Percentiles rank a stretch among this genome's conserved stretches.
Evolutionary conservation across 2,888 invertebrate species (phyloP).

Genomic region (Cyclophora punctaria): DNA sequence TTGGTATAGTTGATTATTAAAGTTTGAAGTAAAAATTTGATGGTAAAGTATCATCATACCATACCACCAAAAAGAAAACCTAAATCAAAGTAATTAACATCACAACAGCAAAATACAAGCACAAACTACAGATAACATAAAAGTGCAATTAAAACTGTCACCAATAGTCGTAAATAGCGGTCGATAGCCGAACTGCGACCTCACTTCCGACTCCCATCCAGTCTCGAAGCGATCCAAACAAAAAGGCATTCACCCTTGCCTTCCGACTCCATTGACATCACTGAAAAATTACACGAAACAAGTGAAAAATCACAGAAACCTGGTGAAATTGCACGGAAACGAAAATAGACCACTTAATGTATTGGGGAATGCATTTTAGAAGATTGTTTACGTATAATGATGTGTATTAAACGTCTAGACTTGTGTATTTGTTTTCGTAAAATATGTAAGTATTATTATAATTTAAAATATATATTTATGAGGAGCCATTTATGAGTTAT

Average conservation of each 20-base stretch:
- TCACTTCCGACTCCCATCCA: conserved; percentile 69
- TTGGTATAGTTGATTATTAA: too few relatives aligned
- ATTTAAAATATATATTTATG: too few relatives aligned
- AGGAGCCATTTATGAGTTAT: too few relatives aligned
- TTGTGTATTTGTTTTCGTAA: too few relatives aligned
- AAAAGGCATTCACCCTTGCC: conserved; percentile 61
- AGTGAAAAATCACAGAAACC: conserved; percentile 23
- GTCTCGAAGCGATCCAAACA: conserved; percentile 44
- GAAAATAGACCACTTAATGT: conserved; percentile 36
- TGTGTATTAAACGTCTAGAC: too few relatives aligned
- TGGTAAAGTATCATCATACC: too few relatives aligned
- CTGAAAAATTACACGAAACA: conserved; percentile 66
- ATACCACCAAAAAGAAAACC: too few relatives aligned
- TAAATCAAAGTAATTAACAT: too few relatives aligned
- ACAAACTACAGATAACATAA: conserved; percentile 19
- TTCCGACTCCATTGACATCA: conserved; percentile 69
- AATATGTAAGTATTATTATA: too few relatives aligned
- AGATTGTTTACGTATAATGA: neutral
- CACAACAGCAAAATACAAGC: too few relatives aligned
- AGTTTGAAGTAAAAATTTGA: too few relatives aligned
- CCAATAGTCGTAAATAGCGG: conserved; percentile 50
- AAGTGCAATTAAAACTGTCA: conserved; percentile 52
- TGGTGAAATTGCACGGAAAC: too few relatives aligned
- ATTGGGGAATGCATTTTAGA: conserved; percentile 35
- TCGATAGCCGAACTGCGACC: conserved; percentile 59